Evolutionary conservation across 92 coral and sea anemone species (phyloP).

Genomic region (Bergia puertoricense): DNA sequence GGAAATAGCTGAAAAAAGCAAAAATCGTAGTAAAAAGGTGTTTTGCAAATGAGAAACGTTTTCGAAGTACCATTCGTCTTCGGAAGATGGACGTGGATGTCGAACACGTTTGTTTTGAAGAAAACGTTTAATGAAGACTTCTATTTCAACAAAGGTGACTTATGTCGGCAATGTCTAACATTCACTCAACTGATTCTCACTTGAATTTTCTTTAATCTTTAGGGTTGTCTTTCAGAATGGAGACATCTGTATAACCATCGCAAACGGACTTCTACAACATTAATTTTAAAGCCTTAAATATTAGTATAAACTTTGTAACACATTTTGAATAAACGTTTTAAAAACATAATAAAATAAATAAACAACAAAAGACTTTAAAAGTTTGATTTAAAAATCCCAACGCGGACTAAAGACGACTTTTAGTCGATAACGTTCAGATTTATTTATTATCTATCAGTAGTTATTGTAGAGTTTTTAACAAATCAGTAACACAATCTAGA

Average conservation of each 20-base stretch:
- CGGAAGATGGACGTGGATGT: not conserved
- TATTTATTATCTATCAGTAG: not conserved
- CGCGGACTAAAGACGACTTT: too few species aligned
- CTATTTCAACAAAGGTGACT: not conserved
- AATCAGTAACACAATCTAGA: not conserved
- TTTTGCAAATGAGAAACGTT: too few species aligned
- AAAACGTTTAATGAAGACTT: too few species aligned
- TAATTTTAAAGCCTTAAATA: not conserved
- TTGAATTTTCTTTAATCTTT: slow-evolving; percentile 27
- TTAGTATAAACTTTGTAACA: not conserved
- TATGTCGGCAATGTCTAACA: not conserved
- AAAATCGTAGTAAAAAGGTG: not conserved
- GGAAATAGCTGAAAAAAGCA: not conserved
- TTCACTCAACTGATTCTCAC: not conserved
- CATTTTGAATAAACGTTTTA: not conserved
- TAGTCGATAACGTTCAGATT: too few species aligned
- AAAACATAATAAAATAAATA: too few species aligned
- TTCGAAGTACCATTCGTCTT: not conserved
- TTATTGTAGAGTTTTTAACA: not conserved
- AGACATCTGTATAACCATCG: slow-evolving; percentile 54
- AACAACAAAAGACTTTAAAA: too few species aligned
- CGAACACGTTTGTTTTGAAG: not conserved
- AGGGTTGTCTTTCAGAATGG: slow-evolving; percentile 67
- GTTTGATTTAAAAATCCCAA: too few species aligned
- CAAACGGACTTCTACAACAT: not conserved